These are phyloP conservation scores for Phaonia tiefii DNA, from an alignment of 2,888 invertebrate genomes.

Conservation along the genomic window DNA sequence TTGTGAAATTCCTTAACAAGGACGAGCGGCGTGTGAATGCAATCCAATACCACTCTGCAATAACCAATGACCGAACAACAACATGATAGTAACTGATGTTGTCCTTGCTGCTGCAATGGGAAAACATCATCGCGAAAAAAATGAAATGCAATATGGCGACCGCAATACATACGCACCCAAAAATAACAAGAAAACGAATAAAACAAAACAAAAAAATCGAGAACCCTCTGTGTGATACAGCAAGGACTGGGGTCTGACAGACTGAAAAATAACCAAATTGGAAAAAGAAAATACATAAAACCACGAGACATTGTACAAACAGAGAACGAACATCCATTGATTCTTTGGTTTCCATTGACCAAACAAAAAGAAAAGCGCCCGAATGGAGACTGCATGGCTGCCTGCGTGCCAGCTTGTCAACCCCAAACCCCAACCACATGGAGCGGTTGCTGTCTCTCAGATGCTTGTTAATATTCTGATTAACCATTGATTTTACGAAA, in stretches of 20 bases:
- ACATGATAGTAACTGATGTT: constrained; percentile 33
- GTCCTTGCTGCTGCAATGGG: background rate
- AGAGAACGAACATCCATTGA: constrained; percentile 57
- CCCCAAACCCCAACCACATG: background rate
- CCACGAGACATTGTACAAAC: constrained; percentile 68
- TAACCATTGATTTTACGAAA: constrained; percentile 1
- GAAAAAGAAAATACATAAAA: constrained; percentile 62
- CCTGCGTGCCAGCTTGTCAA: background rate
- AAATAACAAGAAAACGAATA: constrained; percentile 11
- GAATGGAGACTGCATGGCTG: background rate
- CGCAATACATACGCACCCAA: constrained; percentile 73
- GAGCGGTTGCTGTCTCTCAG: background rate
- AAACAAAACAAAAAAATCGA: constrained; percentile 40
- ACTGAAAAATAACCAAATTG: constrained; percentile 32
- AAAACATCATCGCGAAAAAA: constrained; percentile 51
- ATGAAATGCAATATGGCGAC: constrained; percentile 79
- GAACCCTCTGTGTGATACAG: constrained; percentile 54
- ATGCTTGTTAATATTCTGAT: constrained; percentile 22
- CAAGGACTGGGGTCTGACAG: background rate
- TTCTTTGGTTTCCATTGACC: constrained; percentile 48
- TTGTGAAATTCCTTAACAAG: constrained; percentile 14
- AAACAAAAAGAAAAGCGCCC: constrained; percentile 55
- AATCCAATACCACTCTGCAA: background rate
- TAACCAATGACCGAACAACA: constrained; percentile 32
- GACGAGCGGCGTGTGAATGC: background rate